These are phyloP conservation scores for Tetranychus truncatus DNA, from an alignment of 2,888 invertebrate genomes.

Conservation along the genomic window DNA sequence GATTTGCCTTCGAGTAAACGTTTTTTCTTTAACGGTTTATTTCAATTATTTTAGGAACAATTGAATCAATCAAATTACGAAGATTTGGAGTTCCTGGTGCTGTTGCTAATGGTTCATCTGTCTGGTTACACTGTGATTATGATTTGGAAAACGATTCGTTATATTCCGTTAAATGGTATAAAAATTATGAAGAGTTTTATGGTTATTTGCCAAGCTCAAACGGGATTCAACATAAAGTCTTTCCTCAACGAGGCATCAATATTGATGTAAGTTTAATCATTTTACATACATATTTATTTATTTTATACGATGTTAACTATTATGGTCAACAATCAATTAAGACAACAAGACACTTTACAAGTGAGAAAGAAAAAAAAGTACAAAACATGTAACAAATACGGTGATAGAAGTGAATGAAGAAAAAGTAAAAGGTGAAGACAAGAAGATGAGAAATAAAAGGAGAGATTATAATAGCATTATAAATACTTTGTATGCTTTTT, in stretches of 20 bases:
- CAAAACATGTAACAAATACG: background rate
- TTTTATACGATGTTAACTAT: background rate
- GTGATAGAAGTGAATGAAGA: background rate
- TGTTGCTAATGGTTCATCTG: slow-evolving; percentile 11
- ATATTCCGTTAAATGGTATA: slow-evolving; percentile 25
- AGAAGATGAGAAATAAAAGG: slow-evolving; percentile 1
- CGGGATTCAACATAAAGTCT: slow-evolving; percentile 13
- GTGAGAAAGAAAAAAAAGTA: background rate
- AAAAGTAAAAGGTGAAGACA: background rate
- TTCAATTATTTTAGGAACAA: background rate
- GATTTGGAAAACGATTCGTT: slow-evolving; percentile 25
- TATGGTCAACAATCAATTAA: slow-evolving; percentile 3
- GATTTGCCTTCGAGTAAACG: too few species aligned
- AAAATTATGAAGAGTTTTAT: slow-evolving; percentile 19
- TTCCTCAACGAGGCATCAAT: slow-evolving; percentile 16
- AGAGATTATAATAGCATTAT: background rate
- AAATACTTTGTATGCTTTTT: slow-evolving; percentile 4
- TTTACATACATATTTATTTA: too few species aligned
- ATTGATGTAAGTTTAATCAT: slow-evolving; percentile 17
- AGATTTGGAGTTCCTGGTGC: slow-evolving; percentile 14
- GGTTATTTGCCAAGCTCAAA: slow-evolving; percentile 2
- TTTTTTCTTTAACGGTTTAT: background rate
- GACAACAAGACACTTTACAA: background rate
- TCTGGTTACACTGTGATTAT: slow-evolving; percentile 25
- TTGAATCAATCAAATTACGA: background rate